These are phyloP conservation scores for Hirtodrosophila duncani DNA, from an alignment of 2,888 invertebrate genomes.

Conservation along the genomic window DNA sequence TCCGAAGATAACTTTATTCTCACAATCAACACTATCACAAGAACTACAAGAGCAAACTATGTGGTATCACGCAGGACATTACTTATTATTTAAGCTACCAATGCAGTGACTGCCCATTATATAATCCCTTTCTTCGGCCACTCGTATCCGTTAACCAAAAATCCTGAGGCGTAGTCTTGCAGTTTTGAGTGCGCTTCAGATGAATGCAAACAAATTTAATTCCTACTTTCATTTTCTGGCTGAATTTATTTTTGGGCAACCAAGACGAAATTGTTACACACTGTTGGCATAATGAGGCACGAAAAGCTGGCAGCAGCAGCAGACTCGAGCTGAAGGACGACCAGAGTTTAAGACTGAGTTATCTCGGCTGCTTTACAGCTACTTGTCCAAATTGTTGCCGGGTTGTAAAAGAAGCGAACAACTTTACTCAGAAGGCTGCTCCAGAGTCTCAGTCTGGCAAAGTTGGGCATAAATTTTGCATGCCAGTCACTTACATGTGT, in stretches of 20 bases:
- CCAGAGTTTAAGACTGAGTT: slow-evolving; percentile 31
- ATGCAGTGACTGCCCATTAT: no score
- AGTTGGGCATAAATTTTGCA: slow-evolving; percentile 47
- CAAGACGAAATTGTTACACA: slow-evolving; percentile 42
- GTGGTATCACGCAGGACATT: no score
- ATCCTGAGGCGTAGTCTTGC: no score
- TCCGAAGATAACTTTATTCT: no score
- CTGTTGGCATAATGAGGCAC: slow-evolving; percentile 62
- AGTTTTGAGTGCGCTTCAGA: slow-evolving; percentile 25
- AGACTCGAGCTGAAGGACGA: slow-evolving; percentile 1
- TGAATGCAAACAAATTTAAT: slow-evolving; percentile 51
- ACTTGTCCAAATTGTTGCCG: slow-evolving; percentile 63
- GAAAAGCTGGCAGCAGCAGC: slow-evolving; percentile 35
- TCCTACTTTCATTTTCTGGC: slow-evolving; percentile 16
- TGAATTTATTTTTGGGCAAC: slow-evolving; percentile 28
- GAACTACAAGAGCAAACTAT: no score
- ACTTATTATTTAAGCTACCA: no score
- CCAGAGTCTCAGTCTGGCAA: neutral
- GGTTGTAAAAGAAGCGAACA: slow-evolving; percentile 45
- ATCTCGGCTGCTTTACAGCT: slow-evolving; percentile 47
- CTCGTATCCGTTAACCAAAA: neutral
- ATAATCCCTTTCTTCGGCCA: no score
- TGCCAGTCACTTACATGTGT: slow-evolving; percentile 36
- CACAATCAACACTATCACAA: no score
- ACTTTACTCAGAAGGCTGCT: slow-evolving; percentile 33